Conservation (phyloP, 2,113 vertebrate species). For the Cinclus mexicanus region DNA sequence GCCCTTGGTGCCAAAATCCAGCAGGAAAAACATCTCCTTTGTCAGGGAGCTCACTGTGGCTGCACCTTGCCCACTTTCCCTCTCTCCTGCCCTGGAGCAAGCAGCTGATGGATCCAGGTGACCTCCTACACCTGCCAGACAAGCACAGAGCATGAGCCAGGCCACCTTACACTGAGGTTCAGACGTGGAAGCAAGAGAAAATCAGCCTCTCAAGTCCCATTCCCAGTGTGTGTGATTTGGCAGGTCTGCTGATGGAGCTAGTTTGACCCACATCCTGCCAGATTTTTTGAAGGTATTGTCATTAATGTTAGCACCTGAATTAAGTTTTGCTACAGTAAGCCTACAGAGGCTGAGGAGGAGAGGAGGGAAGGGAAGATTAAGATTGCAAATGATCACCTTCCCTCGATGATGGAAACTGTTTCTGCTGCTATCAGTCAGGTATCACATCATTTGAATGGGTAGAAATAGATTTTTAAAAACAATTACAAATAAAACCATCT, state of each 20-base stretch:
- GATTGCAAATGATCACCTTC: background rate
- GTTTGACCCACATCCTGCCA: background rate
- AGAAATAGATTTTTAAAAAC: background rate
- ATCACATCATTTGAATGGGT: background rate
- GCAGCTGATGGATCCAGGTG: background rate
- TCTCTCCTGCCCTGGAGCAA: background rate
- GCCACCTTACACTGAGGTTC: background rate
- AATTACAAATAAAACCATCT: background rate
- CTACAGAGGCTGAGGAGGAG: fast-evolving
- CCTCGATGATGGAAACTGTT: background rate
- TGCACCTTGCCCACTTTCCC: background rate
- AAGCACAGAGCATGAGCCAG: background rate
- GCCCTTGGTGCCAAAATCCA: background rate
- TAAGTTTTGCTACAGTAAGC: background rate
- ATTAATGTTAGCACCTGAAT: background rate
- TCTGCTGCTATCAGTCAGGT: background rate
- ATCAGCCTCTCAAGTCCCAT: background rate
- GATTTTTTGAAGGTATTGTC: background rate
- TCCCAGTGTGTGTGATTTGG: background rate
- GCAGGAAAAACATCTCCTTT: background rate
- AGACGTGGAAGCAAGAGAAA: background rate
- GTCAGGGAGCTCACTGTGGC: background rate
- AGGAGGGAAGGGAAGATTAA: background rate
- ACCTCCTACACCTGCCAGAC: background rate
- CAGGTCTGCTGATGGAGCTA: background rate